Evolutionary conservation across 1,140 invertebrate genomes (phyloP), one percentile per base, ranked within the genome.

Genomic region (Calycopis cecrops): DNA sequence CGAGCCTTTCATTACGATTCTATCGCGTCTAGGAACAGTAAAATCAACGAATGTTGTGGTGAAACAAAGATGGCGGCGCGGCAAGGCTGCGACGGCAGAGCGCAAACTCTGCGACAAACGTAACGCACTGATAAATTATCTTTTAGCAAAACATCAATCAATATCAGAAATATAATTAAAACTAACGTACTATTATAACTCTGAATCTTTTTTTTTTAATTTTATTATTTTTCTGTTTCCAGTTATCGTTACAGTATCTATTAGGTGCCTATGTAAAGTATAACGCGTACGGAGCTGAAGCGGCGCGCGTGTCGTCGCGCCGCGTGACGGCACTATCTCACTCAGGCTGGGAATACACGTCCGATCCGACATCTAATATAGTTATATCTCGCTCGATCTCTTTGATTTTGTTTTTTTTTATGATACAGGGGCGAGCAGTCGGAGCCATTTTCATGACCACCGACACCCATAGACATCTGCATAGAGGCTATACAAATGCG

Each of bases 101-200:
- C 62, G 52, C 65, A 59, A 62, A 61, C 69, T 69, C 61, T 73
- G 62, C 67, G 63, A 71, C 69, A 76, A 78, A 85, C 81, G 68
- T 83, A 85, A 85, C 81, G 73, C 70, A 76, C 74, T 71, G 81
- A 85, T 85, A 85, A 85, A 83, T 85, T 71, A 83, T 83, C 79
- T 85, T 80, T 82, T 78, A 85, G 83, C 78, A 85, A 84, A 86
- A 86, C 83, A 84, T 86, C 78, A 81, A 84, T 84, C 79, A 84
- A 80, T 86, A 82, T 84, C 78, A 84, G 80, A 84, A 86, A 83
- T 84, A 86, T 83, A 82, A 86, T 84, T 85, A 84, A 84, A 83
- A 83, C 83, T 86, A 86, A 84, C 83, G 74, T 76, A 84, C 83
- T 86, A 86, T 81, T 84, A 86, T 84, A 83, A 79, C 76, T 83